Evolutionary conservation across 2,888 invertebrate species (phyloP), one percentile per base, ranked within the genome.

Genomic region (Drosophila sordidula): DNA sequence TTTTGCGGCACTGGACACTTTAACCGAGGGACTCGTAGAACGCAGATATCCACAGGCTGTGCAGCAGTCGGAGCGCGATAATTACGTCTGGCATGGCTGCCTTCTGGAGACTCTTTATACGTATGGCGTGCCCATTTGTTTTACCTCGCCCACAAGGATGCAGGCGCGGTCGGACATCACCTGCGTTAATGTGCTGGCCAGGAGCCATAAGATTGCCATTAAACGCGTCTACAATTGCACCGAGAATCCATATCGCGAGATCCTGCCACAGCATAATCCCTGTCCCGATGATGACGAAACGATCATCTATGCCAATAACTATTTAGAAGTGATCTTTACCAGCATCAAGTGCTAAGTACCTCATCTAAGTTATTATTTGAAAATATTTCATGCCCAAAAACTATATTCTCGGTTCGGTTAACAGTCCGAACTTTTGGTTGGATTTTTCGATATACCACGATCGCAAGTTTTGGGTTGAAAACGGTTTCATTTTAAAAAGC

Each of bases 271-370:
- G 8, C 78, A 87, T 11, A 86, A 85, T 63, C 85, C 85, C 69
- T 80, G 74, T 42, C 52, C 70, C 0, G 55, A 69, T 16, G 80
- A 85, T 45, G 49, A 68, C 0, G 90, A 91, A 45, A 64, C 69
- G 4, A 74, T 91, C 22, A 88, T 80, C 16, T 91, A 89, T 63
- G 75, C 72, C 0, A 91, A 91, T 68, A 89, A 89, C 46, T 91
- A 90, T 59, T 57, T 91, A 9, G 86, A 90, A 42, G 88, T 87
- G 1, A 52, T 91, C 3, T 68, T 66, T 6, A 70, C 80, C 4
- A 42, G 18, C 3, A 11, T 42, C 14, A 39, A 64, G 5, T 18
- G 42, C 12, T 29, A 12, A 57, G 14, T 29, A 38, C 38, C 38
- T 38, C 9, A 0, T 29, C 3, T 29, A 2, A 29, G 9, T 29